Percentiles rank a stretch among this genome's conserved stretches.
phyloP scores from a whole-genome alignment of 2,888 invertebrate genomes.

The Mimumesa dahlbomi region DNA sequence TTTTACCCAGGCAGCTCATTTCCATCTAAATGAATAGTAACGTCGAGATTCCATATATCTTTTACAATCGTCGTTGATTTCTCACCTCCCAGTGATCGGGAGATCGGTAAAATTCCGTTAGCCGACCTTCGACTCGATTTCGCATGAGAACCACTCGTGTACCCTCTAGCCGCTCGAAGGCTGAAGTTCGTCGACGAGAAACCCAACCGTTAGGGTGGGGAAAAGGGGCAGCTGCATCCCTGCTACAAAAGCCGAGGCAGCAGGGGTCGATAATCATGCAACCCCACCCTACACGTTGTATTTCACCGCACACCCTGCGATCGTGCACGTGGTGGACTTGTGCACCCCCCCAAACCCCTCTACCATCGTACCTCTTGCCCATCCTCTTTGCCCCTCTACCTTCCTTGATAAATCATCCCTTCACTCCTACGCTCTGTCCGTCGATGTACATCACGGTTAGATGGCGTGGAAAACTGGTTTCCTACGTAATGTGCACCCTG shows the following conservation, averaged over 20 bases:
- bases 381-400: not conserved
- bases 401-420: too few relatives aligned
- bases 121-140: conserved; percentile 12
- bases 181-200: conserved; percentile 51
- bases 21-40: too few relatives aligned
- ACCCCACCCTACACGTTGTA: conserved; percentile 44
- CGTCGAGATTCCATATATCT: too few relatives aligned
- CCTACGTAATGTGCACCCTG: not conserved
- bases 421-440: not conserved
- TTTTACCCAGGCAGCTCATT: too few relatives aligned
- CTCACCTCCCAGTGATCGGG: too few relatives aligned
- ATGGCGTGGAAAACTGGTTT: conserved; percentile 7
- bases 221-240: conserved; percentile 60
- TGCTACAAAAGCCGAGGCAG: conserved; percentile 54
- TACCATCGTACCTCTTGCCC: not conserved
- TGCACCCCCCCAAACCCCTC: conserved; percentile 11
- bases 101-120: too few relatives aligned
- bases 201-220: conserved; percentile 36
- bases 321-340: conserved; percentile 47
- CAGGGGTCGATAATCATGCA: conserved; percentile 64
- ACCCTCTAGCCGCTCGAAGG: conserved; percentile 38
- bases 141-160: conserved; percentile 46
- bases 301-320: conserved; percentile 38
- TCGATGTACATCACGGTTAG: conserved; percentile 13
- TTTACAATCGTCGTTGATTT: too few relatives aligned